Conservation (phyloP, 2,888 invertebrate genomes). For the Gymnoscelis rufifasciata region DNA sequence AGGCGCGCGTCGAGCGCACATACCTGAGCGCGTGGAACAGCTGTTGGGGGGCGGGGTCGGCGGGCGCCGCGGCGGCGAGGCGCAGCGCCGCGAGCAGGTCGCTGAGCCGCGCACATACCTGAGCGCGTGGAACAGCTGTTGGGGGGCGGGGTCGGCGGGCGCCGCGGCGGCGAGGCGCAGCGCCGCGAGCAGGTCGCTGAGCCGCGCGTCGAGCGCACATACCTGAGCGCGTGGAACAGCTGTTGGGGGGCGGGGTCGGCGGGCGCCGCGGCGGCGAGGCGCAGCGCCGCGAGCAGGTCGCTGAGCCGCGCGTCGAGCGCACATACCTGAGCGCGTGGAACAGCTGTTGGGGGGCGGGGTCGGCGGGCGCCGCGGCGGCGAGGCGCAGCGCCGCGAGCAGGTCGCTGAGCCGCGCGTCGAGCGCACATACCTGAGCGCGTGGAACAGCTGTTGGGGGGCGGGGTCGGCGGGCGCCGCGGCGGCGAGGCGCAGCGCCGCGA, state of each 20-base stretch:
- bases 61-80: not conserved
- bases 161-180: slow-evolving; percentile 46
- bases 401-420: too few species aligned
- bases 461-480: slow-evolving; percentile 33
- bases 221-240: not conserved
- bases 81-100: not conserved
- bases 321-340: slow-evolving; percentile 69
- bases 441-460: slow-evolving; percentile 46
- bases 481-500: slow-evolving; percentile 72
- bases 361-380: slow-evolving; percentile 83
- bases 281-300: slow-evolving; percentile 55
- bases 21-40: not conserved
- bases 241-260: slow-evolving; percentile 47
- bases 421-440: not conserved
- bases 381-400: slow-evolving; percentile 43
- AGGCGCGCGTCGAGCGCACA: too few species aligned
- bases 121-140: not conserved
- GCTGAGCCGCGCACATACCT: not conserved
- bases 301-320: too few species aligned
- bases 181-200: slow-evolving; percentile 54
- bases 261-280: slow-evolving; percentile 71
- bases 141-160: slow-evolving; percentile 82
- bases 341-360: slow-evolving; percentile 79
- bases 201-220: too few species aligned
- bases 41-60: not conserved